phyloP scores from a whole-genome alignment of 2,797 vertebrate species.

The Coranthus polyacanthus region DNA sequence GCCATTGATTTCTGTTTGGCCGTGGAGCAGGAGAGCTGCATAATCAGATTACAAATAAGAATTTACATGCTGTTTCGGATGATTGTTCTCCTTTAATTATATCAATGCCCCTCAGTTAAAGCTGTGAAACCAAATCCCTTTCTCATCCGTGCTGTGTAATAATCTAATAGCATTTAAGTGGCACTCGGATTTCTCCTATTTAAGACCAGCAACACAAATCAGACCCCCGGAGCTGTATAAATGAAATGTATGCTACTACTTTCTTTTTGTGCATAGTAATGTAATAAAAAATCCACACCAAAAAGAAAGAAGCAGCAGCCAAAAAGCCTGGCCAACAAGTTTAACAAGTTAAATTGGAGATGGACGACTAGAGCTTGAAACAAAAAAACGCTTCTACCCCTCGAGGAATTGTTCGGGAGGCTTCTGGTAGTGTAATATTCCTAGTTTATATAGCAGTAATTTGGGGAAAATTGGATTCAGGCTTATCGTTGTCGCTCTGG shows the following conservation, averaged over 20 bases:
- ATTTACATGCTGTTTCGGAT: not conserved
- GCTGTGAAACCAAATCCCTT: slow-evolving; percentile 5
- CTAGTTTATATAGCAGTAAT: not conserved
- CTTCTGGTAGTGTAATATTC: not conserved
- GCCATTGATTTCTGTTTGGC: slow-evolving; percentile 7
- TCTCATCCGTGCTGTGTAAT: slow-evolving; percentile 1
- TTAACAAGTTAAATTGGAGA: too few species aligned
- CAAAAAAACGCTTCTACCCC: not conserved
- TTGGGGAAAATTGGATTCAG: not conserved
- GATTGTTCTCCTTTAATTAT: slow-evolving; percentile 39
- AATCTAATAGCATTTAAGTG: slow-evolving; percentile 13
- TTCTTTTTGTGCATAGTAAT: not conserved
- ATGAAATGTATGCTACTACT: not conserved
- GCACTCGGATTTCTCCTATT: not conserved
- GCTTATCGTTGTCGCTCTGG: not conserved
- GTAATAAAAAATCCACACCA: not conserved
- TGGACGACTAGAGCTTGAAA: not conserved
- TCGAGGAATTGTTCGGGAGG: not conserved
- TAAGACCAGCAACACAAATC: not conserved
- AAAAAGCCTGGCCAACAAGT: too few species aligned
- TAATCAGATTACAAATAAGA: slow-evolving; percentile 17
- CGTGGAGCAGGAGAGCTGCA: not conserved
- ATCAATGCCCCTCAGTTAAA: slow-evolving; percentile 21
- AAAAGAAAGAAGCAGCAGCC: not conserved
- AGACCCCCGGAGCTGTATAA: not conserved